Evolutionary conservation across 1,140 invertebrate species (phyloP).

Genomic region (Proales similis): DNA sequence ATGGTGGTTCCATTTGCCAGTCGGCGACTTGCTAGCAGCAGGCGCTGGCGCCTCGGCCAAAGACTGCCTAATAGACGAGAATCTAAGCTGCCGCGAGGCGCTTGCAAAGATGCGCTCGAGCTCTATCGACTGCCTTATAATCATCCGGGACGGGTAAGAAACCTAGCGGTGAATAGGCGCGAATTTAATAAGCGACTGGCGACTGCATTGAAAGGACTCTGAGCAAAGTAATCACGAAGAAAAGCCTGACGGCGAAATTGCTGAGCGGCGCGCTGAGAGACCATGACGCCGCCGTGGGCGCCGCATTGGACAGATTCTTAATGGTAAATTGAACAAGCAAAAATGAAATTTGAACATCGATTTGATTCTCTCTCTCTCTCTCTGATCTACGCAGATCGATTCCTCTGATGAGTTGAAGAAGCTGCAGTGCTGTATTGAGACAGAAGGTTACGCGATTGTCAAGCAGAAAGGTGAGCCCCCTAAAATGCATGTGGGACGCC

Average conservation of each 20-base stretch:
- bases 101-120: background rate
- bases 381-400: background rate
- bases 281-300: background rate
- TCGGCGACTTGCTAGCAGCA: background rate
- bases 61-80: conserved; percentile 14
- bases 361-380: no score
- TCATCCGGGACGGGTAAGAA: no score
- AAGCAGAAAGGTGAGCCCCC: no score
- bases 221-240: conserved; percentile 28
- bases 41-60: background rate
- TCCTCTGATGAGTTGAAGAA: conserved; percentile 21
- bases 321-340: background rate
- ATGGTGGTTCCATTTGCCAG: background rate
- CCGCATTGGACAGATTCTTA: conserved; percentile 10
- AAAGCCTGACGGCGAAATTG: conserved; percentile 22
- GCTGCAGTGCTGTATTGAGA: conserved; percentile 14
- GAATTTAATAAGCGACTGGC: no score
- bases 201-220: conserved; percentile 11
- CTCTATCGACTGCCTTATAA: conserved; percentile 27
- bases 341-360: no score
- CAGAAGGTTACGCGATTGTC: conserved; percentile 27
- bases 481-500: background rate
- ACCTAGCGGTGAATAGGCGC: no score
- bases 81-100: background rate
- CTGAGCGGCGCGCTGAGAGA: conserved; percentile 1